phyloP scores from a whole-genome alignment of 2,888 invertebrate species.

The Megalurothrips usitatus region DNA sequence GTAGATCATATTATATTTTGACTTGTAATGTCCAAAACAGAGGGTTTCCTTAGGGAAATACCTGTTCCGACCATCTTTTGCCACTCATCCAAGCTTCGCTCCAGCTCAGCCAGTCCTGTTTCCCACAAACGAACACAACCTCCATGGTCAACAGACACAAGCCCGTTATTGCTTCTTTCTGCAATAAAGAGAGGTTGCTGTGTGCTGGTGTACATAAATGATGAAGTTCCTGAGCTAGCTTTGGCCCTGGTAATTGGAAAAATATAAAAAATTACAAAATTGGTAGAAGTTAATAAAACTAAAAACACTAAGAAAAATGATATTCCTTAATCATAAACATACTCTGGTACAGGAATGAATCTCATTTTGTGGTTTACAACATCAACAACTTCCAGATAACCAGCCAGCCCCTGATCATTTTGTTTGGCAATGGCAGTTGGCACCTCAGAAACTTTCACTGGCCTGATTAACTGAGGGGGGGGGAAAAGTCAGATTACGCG shows the following conservation, averaged over 20 bases:
- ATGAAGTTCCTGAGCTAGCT: not conserved
- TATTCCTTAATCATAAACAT: slow-evolving; percentile 38
- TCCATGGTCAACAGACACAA: slow-evolving; percentile 54
- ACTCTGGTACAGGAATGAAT: slow-evolving; percentile 54
- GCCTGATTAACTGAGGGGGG: slow-evolving; percentile 38
- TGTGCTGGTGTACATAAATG: not conserved
- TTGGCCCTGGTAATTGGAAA: not conserved
- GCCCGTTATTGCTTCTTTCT: slow-evolving; percentile 46
- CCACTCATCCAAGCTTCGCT: slow-evolving; percentile 50
- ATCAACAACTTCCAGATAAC: slow-evolving; percentile 55
- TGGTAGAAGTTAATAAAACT: not conserved
- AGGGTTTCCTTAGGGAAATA: not conserved
- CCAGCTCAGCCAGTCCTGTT: slow-evolving; percentile 47
- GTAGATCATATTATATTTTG: not conserved
- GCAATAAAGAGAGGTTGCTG: not conserved
- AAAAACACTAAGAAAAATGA: not conserved
- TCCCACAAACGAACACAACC: slow-evolving; percentile 57
- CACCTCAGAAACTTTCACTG: slow-evolving; percentile 40
- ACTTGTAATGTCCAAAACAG: not conserved
- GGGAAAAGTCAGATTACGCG: not conserved
- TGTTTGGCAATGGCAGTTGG: slow-evolving; percentile 38
- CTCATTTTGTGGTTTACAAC: slow-evolving; percentile 48
- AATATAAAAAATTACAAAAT: not conserved
- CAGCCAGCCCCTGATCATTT: slow-evolving; percentile 39
- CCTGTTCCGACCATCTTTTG: slow-evolving; percentile 43